Evolutionary conservation across 2,888 invertebrate genomes (phyloP), one percentile per base, ranked within the genome.

Genomic region (Apodemia mormo): DNA sequence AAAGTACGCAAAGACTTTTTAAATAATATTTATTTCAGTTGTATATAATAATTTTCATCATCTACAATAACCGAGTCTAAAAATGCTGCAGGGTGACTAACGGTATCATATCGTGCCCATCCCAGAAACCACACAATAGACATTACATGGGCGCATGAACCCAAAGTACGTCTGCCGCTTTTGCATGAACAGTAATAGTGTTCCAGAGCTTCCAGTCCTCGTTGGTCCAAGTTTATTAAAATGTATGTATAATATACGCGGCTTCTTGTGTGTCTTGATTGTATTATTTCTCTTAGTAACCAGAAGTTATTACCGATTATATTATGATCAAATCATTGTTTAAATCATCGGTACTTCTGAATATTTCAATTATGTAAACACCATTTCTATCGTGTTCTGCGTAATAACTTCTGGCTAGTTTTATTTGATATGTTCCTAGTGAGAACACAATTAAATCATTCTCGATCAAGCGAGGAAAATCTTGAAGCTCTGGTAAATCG

Each of bases 311-410:
- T 56, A 56, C 67, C 40, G 56, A 40, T 40, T 67, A 67, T 54
- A 67, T 56, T 54, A 56, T 54, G 67, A 67, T 54, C 8, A 67
- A 67, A 22, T 33, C 66, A 66, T 56, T 67, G 40, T 67, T 67
- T 56, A 67, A 40, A 67, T 67, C 43, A 52, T 56, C 56, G 40
- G 54, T 56, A 9, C 56, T 56, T 67, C 56, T 67, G 40, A 67
- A 67, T 67, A 56, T 22, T 67, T 56, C 67, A 67, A 67, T 67
- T 56, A 40, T 67, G 67, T 67, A 67, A 67, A 67, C 56, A 67
- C 33, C 40, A 54, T 52, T 67, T 67, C 37, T 66, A 66, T 67
- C 66, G 52, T 66, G 33, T 66, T 66, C 66, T 66, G 45, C 66
- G 66, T 66, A 66, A 66, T 66, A 66, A 66, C 33, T 66, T 66